phyloP scores from a whole-genome alignment of 2,797 vertebrate genomes.

The Kryptolebias ocellatus region DNA sequence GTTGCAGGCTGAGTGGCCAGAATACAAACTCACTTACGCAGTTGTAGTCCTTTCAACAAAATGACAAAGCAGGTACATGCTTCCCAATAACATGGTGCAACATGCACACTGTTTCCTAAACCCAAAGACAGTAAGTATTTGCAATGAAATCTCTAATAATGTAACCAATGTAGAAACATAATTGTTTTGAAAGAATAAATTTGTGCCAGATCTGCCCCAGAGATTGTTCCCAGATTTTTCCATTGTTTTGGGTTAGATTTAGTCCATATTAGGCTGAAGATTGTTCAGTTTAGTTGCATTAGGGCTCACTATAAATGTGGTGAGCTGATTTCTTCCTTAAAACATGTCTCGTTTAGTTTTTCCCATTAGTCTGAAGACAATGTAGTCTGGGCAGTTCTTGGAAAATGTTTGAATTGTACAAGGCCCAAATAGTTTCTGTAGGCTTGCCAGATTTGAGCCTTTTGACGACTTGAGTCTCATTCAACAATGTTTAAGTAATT shows the following conservation, averaged over 20 bases:
- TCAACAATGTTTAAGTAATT: conserved; percentile 13
- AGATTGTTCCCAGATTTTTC: background rate
- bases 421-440: background rate
- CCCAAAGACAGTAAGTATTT: background rate
- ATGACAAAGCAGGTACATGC: conserved; percentile 43
- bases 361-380: background rate
- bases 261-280: background rate
- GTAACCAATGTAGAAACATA: background rate
- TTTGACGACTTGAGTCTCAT: background rate
- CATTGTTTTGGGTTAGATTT: background rate
- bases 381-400: background rate
- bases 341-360: background rate
- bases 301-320: background rate
- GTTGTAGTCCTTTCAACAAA: conserved; percentile 29
- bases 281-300: background rate
- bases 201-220: too few species aligned
- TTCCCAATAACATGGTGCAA: conserved; percentile 15
- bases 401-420: background rate
- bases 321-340: background rate
- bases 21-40: conserved; percentile 70
- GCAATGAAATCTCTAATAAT: background rate
- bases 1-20: conserved; percentile 73
- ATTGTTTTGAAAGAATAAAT: background rate
- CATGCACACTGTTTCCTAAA: background rate
- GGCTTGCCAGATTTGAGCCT: too few species aligned